Conservation (phyloP, 2,888 invertebrate genomes). For the Melipona beecheii region DNA sequence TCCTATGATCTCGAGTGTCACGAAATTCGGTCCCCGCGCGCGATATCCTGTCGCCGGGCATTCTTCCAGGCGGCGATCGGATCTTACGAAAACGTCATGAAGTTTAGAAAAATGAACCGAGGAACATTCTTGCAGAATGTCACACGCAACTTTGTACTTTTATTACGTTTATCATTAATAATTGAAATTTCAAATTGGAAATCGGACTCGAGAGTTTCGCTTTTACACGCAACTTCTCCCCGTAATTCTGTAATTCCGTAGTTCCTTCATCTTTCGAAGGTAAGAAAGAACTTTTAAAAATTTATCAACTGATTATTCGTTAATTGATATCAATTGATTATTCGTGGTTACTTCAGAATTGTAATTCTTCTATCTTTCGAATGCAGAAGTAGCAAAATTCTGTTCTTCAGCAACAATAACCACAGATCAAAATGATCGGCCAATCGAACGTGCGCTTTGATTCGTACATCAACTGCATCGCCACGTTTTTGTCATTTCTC, state of each 20-base stretch:
- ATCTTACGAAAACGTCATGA: background rate
- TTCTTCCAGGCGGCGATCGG: background rate
- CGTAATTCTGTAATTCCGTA: background rate
- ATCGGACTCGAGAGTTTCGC: background rate
- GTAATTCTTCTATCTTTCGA: background rate
- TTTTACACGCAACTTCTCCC: background rate
- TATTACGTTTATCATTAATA: no score
- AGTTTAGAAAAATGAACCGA: background rate
- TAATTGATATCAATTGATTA: no score
- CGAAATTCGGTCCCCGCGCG: background rate
- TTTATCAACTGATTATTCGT: no score
- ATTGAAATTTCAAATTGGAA: background rate
- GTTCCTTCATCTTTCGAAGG: background rate
- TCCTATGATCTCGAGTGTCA: background rate
- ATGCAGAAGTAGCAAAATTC: background rate
- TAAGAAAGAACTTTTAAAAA: background rate
- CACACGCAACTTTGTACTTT: background rate
- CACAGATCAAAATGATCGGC: background rate
- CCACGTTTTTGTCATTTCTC: conserved; percentile 13
- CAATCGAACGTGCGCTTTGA: background rate
- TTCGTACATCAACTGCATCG: background rate
- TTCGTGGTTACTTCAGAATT: no score
- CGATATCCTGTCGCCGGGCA: fast-evolving
- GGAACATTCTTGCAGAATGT: background rate
- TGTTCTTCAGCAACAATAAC: background rate